Evolutionary conservation across 2,888 invertebrate genomes (phyloP).

Genomic region (Eretmocerus hayati): DNA sequence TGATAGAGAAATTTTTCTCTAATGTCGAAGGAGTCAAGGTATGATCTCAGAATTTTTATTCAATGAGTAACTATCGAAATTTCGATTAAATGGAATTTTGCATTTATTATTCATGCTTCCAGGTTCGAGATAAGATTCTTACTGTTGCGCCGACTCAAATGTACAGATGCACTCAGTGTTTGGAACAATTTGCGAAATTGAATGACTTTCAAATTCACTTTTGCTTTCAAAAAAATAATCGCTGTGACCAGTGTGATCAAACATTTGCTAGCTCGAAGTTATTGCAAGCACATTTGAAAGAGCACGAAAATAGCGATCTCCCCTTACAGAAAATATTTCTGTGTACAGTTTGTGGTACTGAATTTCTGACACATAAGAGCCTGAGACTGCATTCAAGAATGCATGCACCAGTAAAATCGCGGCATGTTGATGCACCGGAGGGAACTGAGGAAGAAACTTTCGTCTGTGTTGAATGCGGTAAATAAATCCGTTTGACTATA

Average conservation of each 20-base stretch:
- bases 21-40: constrained; percentile 43
- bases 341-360: constrained; percentile 62
- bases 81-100: background rate
- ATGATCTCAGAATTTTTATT: constrained; percentile 2
- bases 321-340: constrained; percentile 43
- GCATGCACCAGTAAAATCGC: constrained; percentile 62
- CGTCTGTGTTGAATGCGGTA: constrained; percentile 43
- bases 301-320: constrained; percentile 35
- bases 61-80: background rate
- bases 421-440: constrained; percentile 47
- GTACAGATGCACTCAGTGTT: constrained; percentile 49
- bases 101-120: background rate
- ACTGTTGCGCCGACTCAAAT: constrained; percentile 34
- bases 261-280: constrained; percentile 49
- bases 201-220: constrained; percentile 47
- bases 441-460: constrained; percentile 39
- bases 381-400: constrained; percentile 65
- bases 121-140: constrained; percentile 36
- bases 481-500: too few relatives aligned
- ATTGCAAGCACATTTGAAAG: constrained; percentile 55
- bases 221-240: constrained; percentile 42
- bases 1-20: constrained; percentile 45
- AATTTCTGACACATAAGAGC: constrained; percentile 60
- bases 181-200: constrained; percentile 46
- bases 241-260: constrained; percentile 40